Evolutionary conservation across 2,888 invertebrate genomes (phyloP), one percentile per base, ranked within the genome.

Genomic region (Aleiodes testaceus): DNA sequence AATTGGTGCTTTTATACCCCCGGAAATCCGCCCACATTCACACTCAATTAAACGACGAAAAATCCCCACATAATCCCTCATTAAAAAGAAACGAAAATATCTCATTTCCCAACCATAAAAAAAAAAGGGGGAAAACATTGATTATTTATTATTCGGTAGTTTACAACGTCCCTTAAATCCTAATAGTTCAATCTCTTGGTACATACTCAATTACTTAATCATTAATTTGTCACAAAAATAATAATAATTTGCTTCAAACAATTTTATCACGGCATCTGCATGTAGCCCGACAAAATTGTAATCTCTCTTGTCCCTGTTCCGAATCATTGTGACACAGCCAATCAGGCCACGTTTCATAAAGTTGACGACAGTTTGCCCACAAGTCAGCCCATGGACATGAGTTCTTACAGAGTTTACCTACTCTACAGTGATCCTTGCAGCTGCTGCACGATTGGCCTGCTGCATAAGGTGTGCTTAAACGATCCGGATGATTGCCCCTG

Each of bases 291-390:
- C 95, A 95, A 79, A 88, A 89, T 73, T 87, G 87, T 59, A 89
- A 84, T 69, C 91, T 84, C 64, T 90, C 88, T 5, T 90, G 89
- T 44, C 92, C 92, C 74, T 91, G 89, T 14, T 87, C 83, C 4
- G 90, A 89, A 53, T 87, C 85, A 63, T 89, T 89, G 61, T 89
- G 86, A 81, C 92, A 92, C 7, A 92, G 85, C 92, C 92, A 93
- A 45, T 86, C 87, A 55, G 88, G 90, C 89, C 91, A 91, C 55
- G 89, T 89, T 72, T 88, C 81, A 74, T 91, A 87, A 22, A 95
- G 88, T 67, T 93, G 91, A 18, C 87, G 88, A 85, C 95, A 95
- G 87, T 95, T 95, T 66, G 92, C 91, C 91, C 92, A 95, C 45
- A 90, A 87, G 85, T 94, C 93, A 49, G 91, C 91, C 74, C 90